Percentiles rank a stretch among this genome's conserved stretches.
These are phyloP conservation scores for Ivindomyrus marchei DNA, from an alignment of 2,113 vertebrate species.

Conservation along the genomic window DNA sequence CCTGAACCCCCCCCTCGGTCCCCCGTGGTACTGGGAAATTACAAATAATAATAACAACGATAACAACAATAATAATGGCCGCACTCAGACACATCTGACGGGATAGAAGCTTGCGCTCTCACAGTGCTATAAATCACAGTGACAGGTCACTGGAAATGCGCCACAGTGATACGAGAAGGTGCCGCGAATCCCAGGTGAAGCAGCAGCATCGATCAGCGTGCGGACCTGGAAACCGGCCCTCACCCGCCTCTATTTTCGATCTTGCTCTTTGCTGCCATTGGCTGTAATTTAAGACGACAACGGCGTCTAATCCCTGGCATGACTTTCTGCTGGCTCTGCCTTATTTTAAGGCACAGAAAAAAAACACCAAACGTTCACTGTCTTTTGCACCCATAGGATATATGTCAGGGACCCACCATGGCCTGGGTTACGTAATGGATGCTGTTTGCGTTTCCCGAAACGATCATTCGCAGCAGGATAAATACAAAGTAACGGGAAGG, in stretches of 20 bases:
- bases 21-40: conserved; percentile 28
- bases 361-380: conserved; percentile 22
- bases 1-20: conserved; percentile 32
- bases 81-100: conserved; percentile 29
- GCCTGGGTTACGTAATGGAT: neutral
- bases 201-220: conserved; percentile 36
- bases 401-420: neutral
- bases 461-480: neutral
- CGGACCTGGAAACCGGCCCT: conserved; percentile 47
- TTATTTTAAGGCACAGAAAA: conserved; percentile 37
- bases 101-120: conserved; percentile 43
- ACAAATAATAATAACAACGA: conserved; percentile 21
- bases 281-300: conserved; percentile 38
- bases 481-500: neutral
- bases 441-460: neutral
- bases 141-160: conserved; percentile 44
- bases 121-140: conserved; percentile 59
- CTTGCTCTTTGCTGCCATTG: conserved; percentile 20
- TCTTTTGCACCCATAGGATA: neutral
- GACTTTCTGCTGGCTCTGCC: conserved; percentile 42
- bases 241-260: conserved; percentile 45
- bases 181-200: conserved; percentile 35
- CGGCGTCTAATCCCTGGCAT: conserved; percentile 24
- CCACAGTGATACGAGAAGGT: conserved; percentile 42
- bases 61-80: neutral